Evolutionary conservation across 2,888 invertebrate genomes (phyloP), one percentile per base, ranked within the genome.

Genomic region (Pachycephus smyrnensis): DNA sequence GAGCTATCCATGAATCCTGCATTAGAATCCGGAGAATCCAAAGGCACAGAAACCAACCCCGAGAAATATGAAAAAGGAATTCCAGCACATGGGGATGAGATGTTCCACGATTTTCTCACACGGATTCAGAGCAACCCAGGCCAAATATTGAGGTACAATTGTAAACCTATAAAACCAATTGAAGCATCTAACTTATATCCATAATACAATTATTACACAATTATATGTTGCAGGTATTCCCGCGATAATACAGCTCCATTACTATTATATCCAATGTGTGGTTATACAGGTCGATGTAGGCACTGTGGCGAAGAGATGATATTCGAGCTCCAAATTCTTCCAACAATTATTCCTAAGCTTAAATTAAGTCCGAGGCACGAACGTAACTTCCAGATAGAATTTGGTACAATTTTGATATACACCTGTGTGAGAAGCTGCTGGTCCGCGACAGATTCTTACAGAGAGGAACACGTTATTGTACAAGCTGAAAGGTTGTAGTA

Each of bases 401-500:
- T 96, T 90, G 96, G 98, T 12, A 97, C 97, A n/a, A 95, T 97
- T 3, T 92, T 97, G 23, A 92, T 98, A 30, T 98, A 95, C 89
- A 96, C 97, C 1, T 98, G 98, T 90, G 92, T 94, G 69, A 94
- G 94, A 86, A 97, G 97, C 89, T 98, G 98, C 91, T 98, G 98
- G 98, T 94, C 94, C 77, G 92, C 94, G 0, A 94, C 94, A 4
- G 95, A 95, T 85, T 93, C 93, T 69, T 93, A 94, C 84, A 94
- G 95, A 78, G 93, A 94, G 82, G 97, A 97, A 92, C 93, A 93
- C 79, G 94, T 96, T 30, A 91, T 97, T 78, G 94, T 97, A 84
- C 97, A 97, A 92, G 94, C 94, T 11, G 97, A 97, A 92, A 90
- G 89, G 82, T 91, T 92, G 83, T 91, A 91, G 84, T 86, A 78